Conservation (phyloP, 2,888 invertebrate genomes). For the Lamellibrachia satsuma region DNA sequence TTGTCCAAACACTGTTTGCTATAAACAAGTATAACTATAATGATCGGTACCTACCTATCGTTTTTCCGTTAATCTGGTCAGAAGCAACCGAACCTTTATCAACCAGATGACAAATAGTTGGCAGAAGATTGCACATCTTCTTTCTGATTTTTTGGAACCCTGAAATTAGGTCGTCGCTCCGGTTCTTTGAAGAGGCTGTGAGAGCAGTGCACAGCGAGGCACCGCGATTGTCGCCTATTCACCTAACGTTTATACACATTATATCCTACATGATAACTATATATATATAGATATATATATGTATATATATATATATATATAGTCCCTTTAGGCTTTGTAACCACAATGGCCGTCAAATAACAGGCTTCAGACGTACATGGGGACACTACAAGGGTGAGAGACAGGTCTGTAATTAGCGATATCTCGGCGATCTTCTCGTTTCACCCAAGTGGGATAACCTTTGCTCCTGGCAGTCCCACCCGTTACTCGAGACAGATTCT, state of each 20-base stretch:
- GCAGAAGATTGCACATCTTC: background rate
- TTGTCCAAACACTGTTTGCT: background rate
- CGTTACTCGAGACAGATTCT: background rate
- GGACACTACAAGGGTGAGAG: background rate
- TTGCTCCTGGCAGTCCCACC: background rate
- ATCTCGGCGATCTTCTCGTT: background rate
- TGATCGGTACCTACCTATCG: background rate
- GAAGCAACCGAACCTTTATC: background rate
- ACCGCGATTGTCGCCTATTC: background rate
- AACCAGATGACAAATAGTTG: background rate
- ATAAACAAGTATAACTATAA: background rate
- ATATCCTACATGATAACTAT: background rate
- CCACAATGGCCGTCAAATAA: background rate
- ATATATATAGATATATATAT: background rate
- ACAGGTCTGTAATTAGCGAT: slow-evolving; percentile 13
- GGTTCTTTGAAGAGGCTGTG: background rate
- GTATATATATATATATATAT: background rate
- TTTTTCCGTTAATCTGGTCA: background rate
- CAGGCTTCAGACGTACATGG: background rate
- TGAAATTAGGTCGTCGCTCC: background rate
- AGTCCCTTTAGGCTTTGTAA: background rate
- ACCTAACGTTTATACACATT: background rate
- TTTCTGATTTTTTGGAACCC: background rate
- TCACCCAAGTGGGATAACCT: background rate
- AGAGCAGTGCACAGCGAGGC: background rate